Evolutionary conservation across 2,888 invertebrate genomes (phyloP).

Genomic region (Melieria crassipennis): DNA sequence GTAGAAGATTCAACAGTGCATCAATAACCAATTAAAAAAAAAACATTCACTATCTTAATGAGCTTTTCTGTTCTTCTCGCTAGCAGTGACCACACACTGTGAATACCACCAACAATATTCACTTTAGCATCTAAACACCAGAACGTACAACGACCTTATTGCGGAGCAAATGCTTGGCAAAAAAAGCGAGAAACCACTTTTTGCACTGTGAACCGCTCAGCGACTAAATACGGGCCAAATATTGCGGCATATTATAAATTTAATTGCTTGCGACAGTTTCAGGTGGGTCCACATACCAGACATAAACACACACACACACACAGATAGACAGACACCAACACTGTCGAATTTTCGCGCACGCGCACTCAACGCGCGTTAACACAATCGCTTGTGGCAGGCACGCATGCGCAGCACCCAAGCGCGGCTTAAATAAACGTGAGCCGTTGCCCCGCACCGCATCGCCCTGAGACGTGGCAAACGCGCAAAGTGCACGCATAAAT

Average conservation of each 20-base stretch:
- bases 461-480: not conserved
- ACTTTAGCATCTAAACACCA: too few relatives aligned
- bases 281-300: conserved; percentile 20
- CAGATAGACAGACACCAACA: not conserved
- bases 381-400: conserved; percentile 11
- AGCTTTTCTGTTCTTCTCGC: too few relatives aligned
- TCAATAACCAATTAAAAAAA: too few relatives aligned
- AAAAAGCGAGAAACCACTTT: too few relatives aligned
- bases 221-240: too few relatives aligned
- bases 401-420: conserved; percentile 17
- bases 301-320: not conserved
- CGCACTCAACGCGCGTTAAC: conserved; percentile 22
- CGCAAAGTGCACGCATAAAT: conserved; percentile 43
- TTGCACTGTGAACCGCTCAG: too few relatives aligned
- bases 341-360: conserved; percentile 15
- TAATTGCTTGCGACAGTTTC: conserved; percentile 24
- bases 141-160: too few relatives aligned
- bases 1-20: too few relatives aligned
- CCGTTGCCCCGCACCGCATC: not conserved
- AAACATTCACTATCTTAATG: too few relatives aligned
- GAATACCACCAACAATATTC: too few relatives aligned
- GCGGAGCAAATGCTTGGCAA: too few relatives aligned
- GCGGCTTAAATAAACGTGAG: conserved; percentile 10
- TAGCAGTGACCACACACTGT: too few relatives aligned
- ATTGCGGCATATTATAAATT: not conserved